A percentile compares a stretch with the other conserved stretches of the same genome.
Evolutionary conservation across 2,797 vertebrate species (phyloP).

Genomic region (Clarias pachynema): DNA sequence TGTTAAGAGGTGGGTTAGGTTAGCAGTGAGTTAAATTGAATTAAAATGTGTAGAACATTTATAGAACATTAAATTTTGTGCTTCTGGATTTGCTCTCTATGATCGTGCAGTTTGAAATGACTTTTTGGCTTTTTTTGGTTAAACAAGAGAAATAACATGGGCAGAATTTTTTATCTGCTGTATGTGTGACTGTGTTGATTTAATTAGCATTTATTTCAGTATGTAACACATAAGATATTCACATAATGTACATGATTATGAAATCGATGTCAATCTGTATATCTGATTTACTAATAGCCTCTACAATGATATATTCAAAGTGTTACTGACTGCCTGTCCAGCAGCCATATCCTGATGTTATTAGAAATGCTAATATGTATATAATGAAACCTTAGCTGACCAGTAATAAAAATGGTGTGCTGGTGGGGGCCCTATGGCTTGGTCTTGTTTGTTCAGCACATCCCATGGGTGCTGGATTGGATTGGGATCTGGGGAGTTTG

Average conservation of each 20-base stretch:
- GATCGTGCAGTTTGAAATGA: background rate
- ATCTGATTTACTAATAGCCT: background rate
- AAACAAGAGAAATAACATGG: background rate
- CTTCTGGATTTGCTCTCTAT: background rate
- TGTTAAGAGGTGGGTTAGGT: background rate
- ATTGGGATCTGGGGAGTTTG: too few relatives aligned
- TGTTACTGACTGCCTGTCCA: background rate
- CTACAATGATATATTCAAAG: background rate
- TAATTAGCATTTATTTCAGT: background rate
- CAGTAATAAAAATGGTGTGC: too few relatives aligned
- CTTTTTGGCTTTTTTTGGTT: too few relatives aligned
- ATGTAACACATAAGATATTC: background rate
- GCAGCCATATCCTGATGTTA: background rate
- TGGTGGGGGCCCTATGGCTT: too few relatives aligned
- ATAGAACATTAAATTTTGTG: background rate
- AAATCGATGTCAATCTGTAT: background rate
- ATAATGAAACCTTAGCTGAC: too few relatives aligned
- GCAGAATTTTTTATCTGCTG: too few relatives aligned
- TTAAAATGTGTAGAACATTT: background rate
- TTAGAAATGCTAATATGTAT: too few relatives aligned
- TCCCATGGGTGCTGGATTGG: too few relatives aligned
- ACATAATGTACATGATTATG: background rate
- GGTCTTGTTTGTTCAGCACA: too few relatives aligned
- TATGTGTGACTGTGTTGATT: background rate
- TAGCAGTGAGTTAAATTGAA: background rate